Evolutionary conservation across 2,888 invertebrate genomes (phyloP), one percentile per base, ranked within the genome.

Genomic region (Tenodera sinensis): DNA sequence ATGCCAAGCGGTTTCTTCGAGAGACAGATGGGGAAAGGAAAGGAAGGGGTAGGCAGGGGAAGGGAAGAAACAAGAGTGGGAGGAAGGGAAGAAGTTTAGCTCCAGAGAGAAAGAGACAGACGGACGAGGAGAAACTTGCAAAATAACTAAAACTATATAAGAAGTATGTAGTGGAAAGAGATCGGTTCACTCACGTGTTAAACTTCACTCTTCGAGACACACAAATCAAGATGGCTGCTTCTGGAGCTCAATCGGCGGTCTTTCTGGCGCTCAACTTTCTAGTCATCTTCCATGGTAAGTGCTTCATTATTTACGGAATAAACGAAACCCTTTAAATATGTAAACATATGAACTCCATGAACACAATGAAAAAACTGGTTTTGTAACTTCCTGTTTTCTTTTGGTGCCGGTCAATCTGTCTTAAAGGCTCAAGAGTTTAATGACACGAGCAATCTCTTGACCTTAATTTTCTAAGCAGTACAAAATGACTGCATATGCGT

Each of bases 91-190:
- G 85, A 85, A 83, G 9, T 15, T 28, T 25, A 71, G 47, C 47
- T 82, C 88, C 34, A 86, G 42, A 71, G 88, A 54, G 84, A 84
- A 82, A 71, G 15, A 71, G 54, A 71, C 54, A 71, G 54, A 71
- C 54, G 25, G 20, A 71, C 54, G 6, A 71, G 54, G 54, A 71
- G 54, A 85, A 88, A 88, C 85, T 85, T 85, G 54, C 84, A 83
- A 83, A 81, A 85, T 88, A 27, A 82, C 27, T 34, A 28, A 71
- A 83, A 85, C 42, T 88, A 88, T 88, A 88, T 82, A 85, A 85
- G 88, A 42, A 81, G 54, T 71, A 71, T 71, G 54, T 71, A 71
- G 54, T 71, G 88, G 42, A 34, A 85, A n/a, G 85, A 27, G 81
- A 81, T 27, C 3, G 27, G 30, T 28, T n/a, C 83, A 25, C 15